phyloP scores from a whole-genome alignment of 1,140 invertebrate genomes.

The Tigriopus japonicus region DNA sequence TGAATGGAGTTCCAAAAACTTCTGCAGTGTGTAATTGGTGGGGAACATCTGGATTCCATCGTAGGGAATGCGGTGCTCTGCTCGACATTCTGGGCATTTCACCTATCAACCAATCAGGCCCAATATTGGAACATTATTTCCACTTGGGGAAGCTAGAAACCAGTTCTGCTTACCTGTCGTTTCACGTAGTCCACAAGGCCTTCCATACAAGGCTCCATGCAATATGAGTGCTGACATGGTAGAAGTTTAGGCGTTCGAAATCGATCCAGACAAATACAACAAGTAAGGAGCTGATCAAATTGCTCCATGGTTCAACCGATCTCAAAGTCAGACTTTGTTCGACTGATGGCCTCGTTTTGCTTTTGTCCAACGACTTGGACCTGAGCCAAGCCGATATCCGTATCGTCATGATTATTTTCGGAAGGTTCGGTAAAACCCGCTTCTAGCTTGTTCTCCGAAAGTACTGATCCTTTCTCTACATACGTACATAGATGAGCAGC shows the following conservation, averaged over 20 bases:
- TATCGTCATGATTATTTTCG: no score
- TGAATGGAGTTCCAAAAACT: slow-evolving; percentile 84
- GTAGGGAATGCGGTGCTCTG: slow-evolving; percentile 89
- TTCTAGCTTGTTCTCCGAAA: no score
- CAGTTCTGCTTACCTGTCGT: slow-evolving; percentile 43
- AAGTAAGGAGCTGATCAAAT: slow-evolving; percentile 91
- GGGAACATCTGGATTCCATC: slow-evolving; percentile 87
- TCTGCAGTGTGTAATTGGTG: slow-evolving; percentile 83
- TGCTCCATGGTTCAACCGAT: slow-evolving; percentile 49
- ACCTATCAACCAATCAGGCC: slow-evolving; percentile 36
- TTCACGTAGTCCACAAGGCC: slow-evolving; percentile 84
- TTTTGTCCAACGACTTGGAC: no score
- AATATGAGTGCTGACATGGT: slow-evolving; percentile 99
- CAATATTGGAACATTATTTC: no score
- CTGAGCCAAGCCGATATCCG: no score
- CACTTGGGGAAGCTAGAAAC: not conserved
- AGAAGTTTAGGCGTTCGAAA: slow-evolving; percentile 90
- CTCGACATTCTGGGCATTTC: slow-evolving; percentile 96
- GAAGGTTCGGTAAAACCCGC: no score
- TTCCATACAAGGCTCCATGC: slow-evolving; percentile 94
- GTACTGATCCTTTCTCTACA: no score
- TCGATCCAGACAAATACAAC: slow-evolving; percentile 90
- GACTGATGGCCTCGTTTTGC: no score
- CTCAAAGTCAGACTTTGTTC: no score
- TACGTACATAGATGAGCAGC: no score